Conservation (phyloP, 2,888 invertebrate genomes). For the Nemotelus nigrinus region DNA sequence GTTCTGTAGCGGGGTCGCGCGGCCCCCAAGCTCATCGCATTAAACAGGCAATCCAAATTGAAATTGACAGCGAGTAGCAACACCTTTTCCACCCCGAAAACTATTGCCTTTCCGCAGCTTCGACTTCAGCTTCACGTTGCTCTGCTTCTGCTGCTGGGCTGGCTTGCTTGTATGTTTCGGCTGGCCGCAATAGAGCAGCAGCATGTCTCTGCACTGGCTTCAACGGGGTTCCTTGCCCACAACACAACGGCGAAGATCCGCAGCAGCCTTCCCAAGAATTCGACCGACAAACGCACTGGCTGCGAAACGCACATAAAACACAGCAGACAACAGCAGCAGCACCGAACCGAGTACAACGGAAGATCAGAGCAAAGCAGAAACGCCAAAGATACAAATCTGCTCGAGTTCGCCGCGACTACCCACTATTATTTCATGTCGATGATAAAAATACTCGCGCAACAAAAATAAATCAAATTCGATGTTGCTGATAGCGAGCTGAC, state of each 20-base stretch:
- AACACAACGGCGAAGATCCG: neutral
- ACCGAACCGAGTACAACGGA: neutral
- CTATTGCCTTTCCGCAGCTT: neutral
- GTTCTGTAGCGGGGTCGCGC: neutral
- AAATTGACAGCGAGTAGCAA: conserved; percentile 29
- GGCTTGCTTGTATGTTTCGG: neutral
- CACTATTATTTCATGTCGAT: too few relatives aligned
- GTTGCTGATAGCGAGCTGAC: neutral
- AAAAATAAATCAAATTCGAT: conserved; percentile 13
- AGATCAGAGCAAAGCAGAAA: neutral
- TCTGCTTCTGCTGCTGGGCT: neutral
- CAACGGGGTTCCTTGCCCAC: conserved; percentile 5
- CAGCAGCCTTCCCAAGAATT: conserved; percentile 31
- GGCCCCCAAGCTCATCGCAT: neutral
- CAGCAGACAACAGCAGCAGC: neutral
- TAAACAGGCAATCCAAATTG: neutral
- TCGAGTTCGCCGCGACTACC: neutral
- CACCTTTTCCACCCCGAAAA: conserved; percentile 34
- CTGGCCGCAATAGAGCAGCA: neutral
- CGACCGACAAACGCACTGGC: conserved; percentile 10
- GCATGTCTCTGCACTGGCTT: too few relatives aligned
- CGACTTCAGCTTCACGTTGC: neutral
- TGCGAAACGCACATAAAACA: conserved; percentile 17
- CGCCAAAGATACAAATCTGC: neutral
- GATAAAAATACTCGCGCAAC: conserved; percentile 24